Evolutionary conservation across 2,113 vertebrate genomes (phyloP).

Genomic region (western clawed frog (Xenopus tropicalis)): DNA sequence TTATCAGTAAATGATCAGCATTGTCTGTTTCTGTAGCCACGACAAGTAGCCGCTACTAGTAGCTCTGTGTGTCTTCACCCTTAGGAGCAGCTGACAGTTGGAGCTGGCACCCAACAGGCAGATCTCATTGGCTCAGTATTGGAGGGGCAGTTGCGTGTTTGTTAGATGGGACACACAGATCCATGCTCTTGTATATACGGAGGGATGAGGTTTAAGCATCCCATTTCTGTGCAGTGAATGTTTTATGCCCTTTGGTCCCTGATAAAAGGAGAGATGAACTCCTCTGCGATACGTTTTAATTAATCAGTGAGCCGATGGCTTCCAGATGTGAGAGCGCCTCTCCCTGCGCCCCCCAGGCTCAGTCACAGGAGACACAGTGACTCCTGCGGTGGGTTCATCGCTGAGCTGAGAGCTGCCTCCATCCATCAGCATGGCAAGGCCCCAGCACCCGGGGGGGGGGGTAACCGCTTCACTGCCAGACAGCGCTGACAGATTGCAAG

Average conservation of each 20-base stretch:
- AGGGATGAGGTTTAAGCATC: neutral
- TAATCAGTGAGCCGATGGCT: slow-evolving; percentile 27
- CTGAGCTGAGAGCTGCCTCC: slow-evolving; percentile 17
- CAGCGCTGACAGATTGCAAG: neutral
- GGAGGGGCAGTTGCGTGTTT: too few relatives aligned
- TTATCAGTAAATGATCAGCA: too few relatives aligned
- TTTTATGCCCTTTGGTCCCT: neutral
- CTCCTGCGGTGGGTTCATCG: slow-evolving; percentile 34
- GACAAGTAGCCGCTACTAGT: too few relatives aligned
- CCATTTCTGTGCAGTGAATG: neutral
- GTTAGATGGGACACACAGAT: neutral
- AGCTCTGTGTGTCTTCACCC: too few relatives aligned
- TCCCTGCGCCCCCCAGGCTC: slow-evolving; percentile 23
- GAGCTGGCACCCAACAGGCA: too few relatives aligned
- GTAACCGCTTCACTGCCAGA: slow-evolving; percentile 26
- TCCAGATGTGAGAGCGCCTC: slow-evolving; percentile 26
- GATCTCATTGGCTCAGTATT: too few relatives aligned
- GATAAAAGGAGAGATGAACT: slow-evolving; percentile 18
- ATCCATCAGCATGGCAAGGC: slow-evolving; percentile 24
- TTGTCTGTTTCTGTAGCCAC: too few relatives aligned
- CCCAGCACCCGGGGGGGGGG: neutral
- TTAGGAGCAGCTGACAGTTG: too few relatives aligned
- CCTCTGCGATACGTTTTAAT: slow-evolving; percentile 25
- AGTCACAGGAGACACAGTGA: slow-evolving; percentile 39
- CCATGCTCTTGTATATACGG: too few relatives aligned